These are phyloP conservation scores for Notamacropus eugenii DNA, from an alignment of 2,797 vertebrate species.

Conservation along the genomic window DNA sequence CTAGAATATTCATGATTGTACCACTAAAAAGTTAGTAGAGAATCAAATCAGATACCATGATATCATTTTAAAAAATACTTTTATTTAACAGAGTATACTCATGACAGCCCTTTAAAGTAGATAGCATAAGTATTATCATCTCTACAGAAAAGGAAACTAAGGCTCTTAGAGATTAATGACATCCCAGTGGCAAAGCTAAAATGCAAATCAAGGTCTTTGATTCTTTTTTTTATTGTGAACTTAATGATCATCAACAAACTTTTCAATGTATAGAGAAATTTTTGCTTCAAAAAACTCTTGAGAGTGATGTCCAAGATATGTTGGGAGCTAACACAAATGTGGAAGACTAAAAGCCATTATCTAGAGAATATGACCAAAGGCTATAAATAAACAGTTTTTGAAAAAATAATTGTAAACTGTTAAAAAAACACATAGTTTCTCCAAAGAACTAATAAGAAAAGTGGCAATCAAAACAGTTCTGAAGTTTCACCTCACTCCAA, in stretches of 20 bases:
- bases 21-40: neutral
- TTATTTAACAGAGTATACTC: neutral
- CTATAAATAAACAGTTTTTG: neutral
- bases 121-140: neutral
- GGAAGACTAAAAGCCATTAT: neutral
- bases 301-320: neutral
- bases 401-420: neutral
- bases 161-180: neutral
- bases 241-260: neutral
- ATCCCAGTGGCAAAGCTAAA: neutral
- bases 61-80: neutral
- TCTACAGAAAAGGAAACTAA: neutral
- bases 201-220: neutral
- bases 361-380: neutral
- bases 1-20: neutral
- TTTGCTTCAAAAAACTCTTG: neutral
- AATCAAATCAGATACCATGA: neutral
- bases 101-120: neutral
- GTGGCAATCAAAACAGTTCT: neutral
- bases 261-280: neutral
- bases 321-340: neutral
- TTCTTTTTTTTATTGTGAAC: neutral
- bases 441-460: neutral
- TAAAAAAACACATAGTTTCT: neutral
- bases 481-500: neutral